Evolutionary conservation across 2,113 vertebrate species (phyloP).

Genomic region (Macheiramphus alcinus): DNA sequence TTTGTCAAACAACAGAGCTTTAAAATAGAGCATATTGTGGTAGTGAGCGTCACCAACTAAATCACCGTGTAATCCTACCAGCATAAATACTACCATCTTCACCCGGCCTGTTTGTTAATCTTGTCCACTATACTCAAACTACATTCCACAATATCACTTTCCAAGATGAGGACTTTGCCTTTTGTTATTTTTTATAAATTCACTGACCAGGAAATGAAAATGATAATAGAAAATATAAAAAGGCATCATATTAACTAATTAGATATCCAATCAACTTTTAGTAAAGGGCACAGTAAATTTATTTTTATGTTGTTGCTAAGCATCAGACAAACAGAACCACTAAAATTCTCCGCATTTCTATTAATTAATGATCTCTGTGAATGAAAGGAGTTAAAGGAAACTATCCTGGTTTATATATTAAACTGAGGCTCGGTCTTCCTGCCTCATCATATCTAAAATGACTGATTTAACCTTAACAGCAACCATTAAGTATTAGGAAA

Average conservation of each 20-base stretch:
- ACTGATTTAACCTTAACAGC: constrained; percentile 12
- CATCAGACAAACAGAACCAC: neutral
- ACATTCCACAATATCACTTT: neutral
- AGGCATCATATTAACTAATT: neutral
- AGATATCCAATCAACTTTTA: neutral
- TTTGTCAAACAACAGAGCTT: neutral
- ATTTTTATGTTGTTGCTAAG: neutral
- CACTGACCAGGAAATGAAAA: neutral
- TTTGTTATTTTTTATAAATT: neutral
- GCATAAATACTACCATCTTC: neutral
- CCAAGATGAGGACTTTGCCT: neutral
- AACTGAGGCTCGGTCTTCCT: neutral
- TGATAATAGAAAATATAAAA: neutral
- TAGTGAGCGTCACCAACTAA: neutral
- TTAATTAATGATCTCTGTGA: neutral
- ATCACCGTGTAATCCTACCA: neutral
- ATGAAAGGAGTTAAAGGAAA: neutral
- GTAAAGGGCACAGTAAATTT: neutral
- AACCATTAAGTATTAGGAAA: constrained; percentile 20
- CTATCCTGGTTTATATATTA: neutral
- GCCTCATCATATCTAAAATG: neutral
- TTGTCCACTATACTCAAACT: neutral
- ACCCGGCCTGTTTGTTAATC: neutral
- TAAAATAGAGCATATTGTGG: neutral
- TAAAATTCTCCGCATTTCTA: neutral